Evolutionary conservation across 2,113 vertebrate genomes (phyloP).

Genomic region (Orcinus orca): DNA sequence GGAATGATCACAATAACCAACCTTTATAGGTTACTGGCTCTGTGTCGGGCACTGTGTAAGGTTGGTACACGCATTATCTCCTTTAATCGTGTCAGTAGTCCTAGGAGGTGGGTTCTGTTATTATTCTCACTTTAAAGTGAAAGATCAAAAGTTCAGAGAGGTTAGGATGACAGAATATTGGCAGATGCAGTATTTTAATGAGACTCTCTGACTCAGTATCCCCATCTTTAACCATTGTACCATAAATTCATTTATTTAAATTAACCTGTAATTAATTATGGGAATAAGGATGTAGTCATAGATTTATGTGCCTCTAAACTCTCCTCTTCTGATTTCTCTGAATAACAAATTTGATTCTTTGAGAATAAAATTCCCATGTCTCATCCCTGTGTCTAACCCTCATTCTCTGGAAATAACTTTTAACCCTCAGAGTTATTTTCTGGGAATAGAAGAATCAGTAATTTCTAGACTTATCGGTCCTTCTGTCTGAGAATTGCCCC

Average conservation of each 20-base stretch:
- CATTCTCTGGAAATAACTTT: not conserved
- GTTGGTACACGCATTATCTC: not conserved
- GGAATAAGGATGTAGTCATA: not conserved
- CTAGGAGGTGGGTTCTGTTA: not conserved
- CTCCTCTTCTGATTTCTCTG: not conserved
- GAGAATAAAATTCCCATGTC: not conserved
- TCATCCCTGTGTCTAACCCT: not conserved
- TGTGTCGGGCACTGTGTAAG: not conserved
- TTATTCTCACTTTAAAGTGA: not conserved
- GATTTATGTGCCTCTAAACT: not conserved
- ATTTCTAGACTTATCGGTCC: not conserved
- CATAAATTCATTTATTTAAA: not conserved
- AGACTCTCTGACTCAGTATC: not conserved
- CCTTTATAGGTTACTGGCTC: not conserved
- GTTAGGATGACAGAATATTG: not conserved
- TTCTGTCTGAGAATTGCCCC: constrained; percentile 2
- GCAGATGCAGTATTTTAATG: not conserved
- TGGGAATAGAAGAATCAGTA: not conserved
- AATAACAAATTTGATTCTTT: not conserved
- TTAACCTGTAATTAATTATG: constrained; percentile 12
- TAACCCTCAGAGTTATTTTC: constrained; percentile 4
- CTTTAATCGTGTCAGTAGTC: not conserved
- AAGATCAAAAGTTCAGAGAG: not conserved
- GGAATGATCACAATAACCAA: not conserved
- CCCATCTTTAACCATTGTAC: not conserved